Evolutionary conservation across 2,113 vertebrate species (phyloP).

Genomic region (Etheostoma spectabile): DNA sequence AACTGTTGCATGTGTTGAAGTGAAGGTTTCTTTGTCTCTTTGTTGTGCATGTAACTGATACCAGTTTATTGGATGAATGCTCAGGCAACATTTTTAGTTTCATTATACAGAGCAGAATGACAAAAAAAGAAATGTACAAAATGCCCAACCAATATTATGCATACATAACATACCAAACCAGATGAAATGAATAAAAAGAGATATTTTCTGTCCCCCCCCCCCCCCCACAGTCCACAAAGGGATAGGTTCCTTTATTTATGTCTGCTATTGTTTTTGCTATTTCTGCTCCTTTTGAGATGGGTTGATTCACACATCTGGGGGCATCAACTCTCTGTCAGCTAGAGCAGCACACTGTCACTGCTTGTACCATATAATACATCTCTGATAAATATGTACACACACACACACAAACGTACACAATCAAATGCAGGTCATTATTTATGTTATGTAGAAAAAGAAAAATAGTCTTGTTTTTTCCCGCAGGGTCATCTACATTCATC

Average conservation of each 20-base stretch:
- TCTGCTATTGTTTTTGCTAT: background rate
- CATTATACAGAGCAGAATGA: slow-evolving; percentile 25
- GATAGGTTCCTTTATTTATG: slow-evolving; percentile 14
- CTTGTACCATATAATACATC: slow-evolving; percentile 42
- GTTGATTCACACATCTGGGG: slow-evolving; percentile 6
- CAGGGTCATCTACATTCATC: slow-evolving; percentile 19
- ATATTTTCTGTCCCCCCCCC: background rate
- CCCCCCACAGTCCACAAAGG: slow-evolving; percentile 23
- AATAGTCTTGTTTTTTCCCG: slow-evolving; percentile 23
- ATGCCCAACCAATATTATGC: slow-evolving; percentile 15
- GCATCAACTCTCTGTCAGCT: background rate
- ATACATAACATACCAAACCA: slow-evolving; percentile 37
- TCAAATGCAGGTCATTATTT: slow-evolving; percentile 59
- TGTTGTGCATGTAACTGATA: slow-evolving; percentile 8
- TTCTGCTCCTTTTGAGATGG: background rate
- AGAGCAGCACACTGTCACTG: slow-evolving; percentile 14
- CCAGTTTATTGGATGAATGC: slow-evolving; percentile 21
- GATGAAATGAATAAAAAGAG: slow-evolving; percentile 31
- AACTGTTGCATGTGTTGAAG: background rate
- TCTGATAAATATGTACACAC: slow-evolving; percentile 66
- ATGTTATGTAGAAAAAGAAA: slow-evolving; percentile 57
- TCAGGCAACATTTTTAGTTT: slow-evolving; percentile 18
- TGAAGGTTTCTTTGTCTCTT: background rate
- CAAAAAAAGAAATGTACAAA: slow-evolving; percentile 40
- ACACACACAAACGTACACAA: slow-evolving; percentile 65